phyloP scores from a whole-genome alignment of 1,140 invertebrate genomes.

The Drosophila guanche region DNA sequence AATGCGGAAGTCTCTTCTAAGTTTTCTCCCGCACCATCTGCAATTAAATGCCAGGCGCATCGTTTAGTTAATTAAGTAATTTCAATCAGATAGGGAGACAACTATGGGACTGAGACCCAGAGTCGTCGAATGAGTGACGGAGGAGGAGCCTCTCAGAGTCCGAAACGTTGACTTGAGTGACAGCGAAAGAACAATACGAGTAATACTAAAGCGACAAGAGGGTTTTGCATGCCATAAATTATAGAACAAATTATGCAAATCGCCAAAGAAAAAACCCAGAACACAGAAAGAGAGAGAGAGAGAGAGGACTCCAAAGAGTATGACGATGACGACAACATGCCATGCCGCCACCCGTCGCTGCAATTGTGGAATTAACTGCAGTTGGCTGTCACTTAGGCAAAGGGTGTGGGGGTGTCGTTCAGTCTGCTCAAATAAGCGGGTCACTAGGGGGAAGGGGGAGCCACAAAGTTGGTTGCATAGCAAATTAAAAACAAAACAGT shows the following conservation, averaged over 20 bases:
- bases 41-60: constrained; percentile 77
- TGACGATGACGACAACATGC: constrained; percentile 51
- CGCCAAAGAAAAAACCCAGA: constrained; percentile 44
- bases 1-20: constrained; percentile 50
- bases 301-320: constrained; percentile 14
- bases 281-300: background rate
- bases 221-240: constrained; percentile 74
- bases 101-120: background rate
- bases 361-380: constrained; percentile 73
- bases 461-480: constrained; percentile 10
- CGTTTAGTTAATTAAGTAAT: constrained; percentile 79
- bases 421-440: background rate
- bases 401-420: no score
- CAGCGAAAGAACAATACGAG: constrained; percentile 64
- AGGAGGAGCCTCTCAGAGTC: constrained; percentile 2
- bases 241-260: constrained; percentile 80
- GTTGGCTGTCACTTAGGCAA: constrained; percentile 32
- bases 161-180: constrained; percentile 31
- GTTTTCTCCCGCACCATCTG: constrained; percentile 1
- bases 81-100: constrained; percentile 57
- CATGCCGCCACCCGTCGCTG: constrained; percentile 22
- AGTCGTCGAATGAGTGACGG: background rate
- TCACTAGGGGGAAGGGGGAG: background rate
- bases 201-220: constrained; percentile 33
- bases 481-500: constrained; percentile 59